Percentiles rank a stretch among this genome's conserved stretches.
phyloP scores from a whole-genome alignment of 2,113 vertebrate species.

The Rattus rattus region DNA sequence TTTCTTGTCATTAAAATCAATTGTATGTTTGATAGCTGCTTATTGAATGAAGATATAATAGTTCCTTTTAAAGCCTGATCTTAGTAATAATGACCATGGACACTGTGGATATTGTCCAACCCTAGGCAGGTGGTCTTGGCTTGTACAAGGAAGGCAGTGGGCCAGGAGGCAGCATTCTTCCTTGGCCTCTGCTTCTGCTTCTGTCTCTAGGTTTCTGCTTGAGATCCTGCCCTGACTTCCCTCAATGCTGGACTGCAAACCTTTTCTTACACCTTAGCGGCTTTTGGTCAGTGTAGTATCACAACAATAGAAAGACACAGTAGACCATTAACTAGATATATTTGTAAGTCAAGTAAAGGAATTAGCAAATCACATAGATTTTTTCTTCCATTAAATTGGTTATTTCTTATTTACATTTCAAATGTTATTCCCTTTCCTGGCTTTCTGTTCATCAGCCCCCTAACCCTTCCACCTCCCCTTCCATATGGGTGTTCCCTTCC shows the following conservation, averaged over 20 bases:
- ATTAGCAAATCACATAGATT: background rate
- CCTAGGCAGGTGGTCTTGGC: background rate
- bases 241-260: background rate
- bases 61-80: background rate
- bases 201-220: background rate
- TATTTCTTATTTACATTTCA: too few species aligned
- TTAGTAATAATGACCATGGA: too few species aligned
- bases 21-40: background rate
- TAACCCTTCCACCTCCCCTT: too few species aligned
- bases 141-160: background rate
- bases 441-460: too few species aligned
- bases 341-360: background rate
- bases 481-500: too few species aligned
- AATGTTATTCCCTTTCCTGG: too few species aligned
- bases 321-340: background rate
- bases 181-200: background rate
- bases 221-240: background rate
- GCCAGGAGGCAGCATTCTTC: background rate
- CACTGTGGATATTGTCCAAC: background rate
- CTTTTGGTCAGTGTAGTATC: background rate
- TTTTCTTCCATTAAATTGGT: too few species aligned
- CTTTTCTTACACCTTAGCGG: background rate
- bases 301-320: background rate
- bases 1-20: background rate
- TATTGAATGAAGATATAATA: background rate